A percentile compares a stretch with the other conserved stretches of the same genome.
Evolutionary conservation across 2,797 vertebrate genomes (phyloP).

Genomic region (Oreochromis mossambicus): DNA sequence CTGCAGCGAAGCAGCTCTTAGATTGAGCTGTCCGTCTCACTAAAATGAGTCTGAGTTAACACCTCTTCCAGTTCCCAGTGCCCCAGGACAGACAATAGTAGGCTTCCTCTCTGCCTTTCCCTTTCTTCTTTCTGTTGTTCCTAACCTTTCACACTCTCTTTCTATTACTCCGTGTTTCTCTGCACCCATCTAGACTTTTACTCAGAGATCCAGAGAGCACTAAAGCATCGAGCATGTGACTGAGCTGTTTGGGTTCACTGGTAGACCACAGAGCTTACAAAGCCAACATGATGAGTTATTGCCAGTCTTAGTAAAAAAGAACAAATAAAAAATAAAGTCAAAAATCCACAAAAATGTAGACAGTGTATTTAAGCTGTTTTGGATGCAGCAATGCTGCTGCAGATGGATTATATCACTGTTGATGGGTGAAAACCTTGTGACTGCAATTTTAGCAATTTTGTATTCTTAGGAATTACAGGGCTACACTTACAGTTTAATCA

Average conservation of each 20-base stretch:
- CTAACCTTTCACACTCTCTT: constrained; percentile 27
- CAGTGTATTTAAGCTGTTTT: constrained; percentile 17
- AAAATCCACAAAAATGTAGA: constrained; percentile 49
- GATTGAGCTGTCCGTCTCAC: constrained; percentile 86
- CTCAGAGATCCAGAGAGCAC: constrained; percentile 22
- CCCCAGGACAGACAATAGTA: constrained; percentile 72
- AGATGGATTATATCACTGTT: constrained; percentile 23
- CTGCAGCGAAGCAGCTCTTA: constrained; percentile 79
- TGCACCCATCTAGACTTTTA: constrained; percentile 32
- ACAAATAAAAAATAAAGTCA: constrained; percentile 1
- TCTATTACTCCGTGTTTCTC: constrained; percentile 28
- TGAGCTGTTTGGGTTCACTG: constrained; percentile 25
- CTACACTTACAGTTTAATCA: background rate
- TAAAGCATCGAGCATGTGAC: constrained; percentile 17
- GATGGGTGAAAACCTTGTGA: constrained; percentile 7
- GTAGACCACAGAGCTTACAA: constrained; percentile 27
- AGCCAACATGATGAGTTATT: constrained; percentile 43
- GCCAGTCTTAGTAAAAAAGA: constrained; percentile 33
- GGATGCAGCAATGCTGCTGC: background rate
- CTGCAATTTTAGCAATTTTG: background rate
- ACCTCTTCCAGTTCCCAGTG: constrained; percentile 71
- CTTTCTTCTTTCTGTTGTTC: constrained; percentile 36
- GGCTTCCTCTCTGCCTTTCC: constrained; percentile 64
- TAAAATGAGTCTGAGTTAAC: constrained; percentile 85
- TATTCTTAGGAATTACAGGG: constrained; percentile 8